Conservation (phyloP, 1,140 invertebrate species). For the Plodia interpunctella region DNA sequence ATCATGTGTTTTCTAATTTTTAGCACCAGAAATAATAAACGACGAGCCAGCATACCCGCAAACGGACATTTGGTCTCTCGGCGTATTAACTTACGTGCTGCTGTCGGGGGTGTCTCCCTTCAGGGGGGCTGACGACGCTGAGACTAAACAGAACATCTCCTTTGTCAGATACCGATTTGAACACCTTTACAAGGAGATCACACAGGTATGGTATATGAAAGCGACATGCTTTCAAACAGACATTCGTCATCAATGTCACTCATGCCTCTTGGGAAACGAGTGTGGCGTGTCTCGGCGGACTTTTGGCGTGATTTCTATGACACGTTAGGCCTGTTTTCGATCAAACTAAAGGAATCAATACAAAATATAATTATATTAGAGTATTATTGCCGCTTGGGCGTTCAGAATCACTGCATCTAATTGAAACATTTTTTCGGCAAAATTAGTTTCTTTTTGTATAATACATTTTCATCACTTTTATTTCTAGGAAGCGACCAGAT, state of each 20-base stretch:
- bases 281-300: too few species aligned
- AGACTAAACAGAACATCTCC: constrained; percentile 93
- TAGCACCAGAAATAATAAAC: constrained; percentile 94
- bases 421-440: too few species aligned
- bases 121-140: constrained; percentile 86
- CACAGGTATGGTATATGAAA: constrained; percentile 95
- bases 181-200: constrained; percentile 95
- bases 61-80: constrained; percentile 97
- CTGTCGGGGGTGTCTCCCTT: constrained; percentile 96
- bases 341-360: too few species aligned
- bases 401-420: too few species aligned
- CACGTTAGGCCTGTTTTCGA: too few species aligned
- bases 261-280: too few species aligned
- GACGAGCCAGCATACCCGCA: constrained; percentile 91
- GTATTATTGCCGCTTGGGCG: too few species aligned
- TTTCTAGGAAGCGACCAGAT: constrained; percentile 80
- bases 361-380: too few species aligned
- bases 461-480: background rate
- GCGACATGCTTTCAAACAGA: too few species aligned
- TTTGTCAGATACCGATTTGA: constrained; percentile 97
- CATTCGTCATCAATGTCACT: too few species aligned
- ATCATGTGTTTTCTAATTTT: background rate
- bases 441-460: too few species aligned
- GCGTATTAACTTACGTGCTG: constrained; percentile 94
- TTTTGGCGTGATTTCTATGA: too few species aligned